Base-by-base conservation (phyloP, 2,113 vertebrate genomes). In the Burhinus bistriatus region DNA sequence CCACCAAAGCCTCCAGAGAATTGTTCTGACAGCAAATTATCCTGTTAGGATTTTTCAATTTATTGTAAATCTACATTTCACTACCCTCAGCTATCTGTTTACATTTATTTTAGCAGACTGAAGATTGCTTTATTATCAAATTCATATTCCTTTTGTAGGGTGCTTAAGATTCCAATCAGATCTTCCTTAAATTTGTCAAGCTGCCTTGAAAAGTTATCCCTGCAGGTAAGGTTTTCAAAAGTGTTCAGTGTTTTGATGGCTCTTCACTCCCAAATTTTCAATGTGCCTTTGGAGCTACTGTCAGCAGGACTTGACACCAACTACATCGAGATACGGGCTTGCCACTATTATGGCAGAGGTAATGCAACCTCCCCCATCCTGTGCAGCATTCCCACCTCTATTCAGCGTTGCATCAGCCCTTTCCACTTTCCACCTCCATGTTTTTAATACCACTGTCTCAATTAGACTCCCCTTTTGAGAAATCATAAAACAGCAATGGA, bases 311-410 rank as follows among this genome's bases (percentile, higher is more conserved):
- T 36, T 1, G 2, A 23, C 54, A 94, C 12, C 30, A 77, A 9
- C 29, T 26, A 16, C 58, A 81, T 5, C 1, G 3, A 79, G 72
- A n/a, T 5, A 11, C 0, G 1, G 18, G 13, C 12, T 62, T 66
- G 64, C 12, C 29, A 23, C 20, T 23, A 14, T 22, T 45, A 32
- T 32, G 49, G 49, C 22, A 51, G 12, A 51, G 49, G 49, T 25
- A 51, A 23, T 25, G 22, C 22, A 51, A 51, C 49, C 49, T 66
- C 20, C 29, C 15, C 19, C 52, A 0, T 11, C 16, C 40, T 40
- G 10, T 13, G 12, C 47, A 76, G 65, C 11, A 65, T 79, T 90
- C 75, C 65, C 23, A 20, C 27, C 26, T 52, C 61, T 34, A 55
- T 36, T n/a, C 11, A 57, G 65, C 59, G 17, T 30, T 32, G 12